Percentiles rank a stretch among this genome's conserved stretches.
phyloP scores from a whole-genome alignment of 2,888 invertebrate genomes.

The Eupithecia inturbata region DNA sequence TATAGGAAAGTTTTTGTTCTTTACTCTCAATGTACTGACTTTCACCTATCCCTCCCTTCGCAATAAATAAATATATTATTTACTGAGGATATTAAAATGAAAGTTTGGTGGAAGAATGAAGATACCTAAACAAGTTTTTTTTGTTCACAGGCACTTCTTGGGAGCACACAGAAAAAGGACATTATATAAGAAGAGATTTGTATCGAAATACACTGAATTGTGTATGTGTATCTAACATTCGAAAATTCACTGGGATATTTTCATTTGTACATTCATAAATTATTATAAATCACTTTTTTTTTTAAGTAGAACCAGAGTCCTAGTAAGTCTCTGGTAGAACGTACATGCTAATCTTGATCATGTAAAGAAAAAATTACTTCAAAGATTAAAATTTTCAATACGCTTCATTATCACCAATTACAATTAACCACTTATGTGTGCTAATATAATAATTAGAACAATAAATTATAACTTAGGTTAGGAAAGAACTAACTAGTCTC shows the following conservation, averaged over 20 bases:
- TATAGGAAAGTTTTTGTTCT: neutral
- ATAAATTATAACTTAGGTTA: constrained; percentile 75
- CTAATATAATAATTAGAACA: constrained; percentile 57
- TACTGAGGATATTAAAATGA: neutral
- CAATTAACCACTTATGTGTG: constrained; percentile 71
- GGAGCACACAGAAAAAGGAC: constrained; percentile 75
- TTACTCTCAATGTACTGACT: neutral
- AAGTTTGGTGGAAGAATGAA: neutral
- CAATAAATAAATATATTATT: neutral
- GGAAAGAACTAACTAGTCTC: constrained; percentile 83
- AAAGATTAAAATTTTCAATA: constrained; percentile 67
- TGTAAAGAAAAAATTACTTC: constrained; percentile 46
- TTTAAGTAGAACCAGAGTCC: constrained; percentile 25
- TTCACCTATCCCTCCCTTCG: neutral
- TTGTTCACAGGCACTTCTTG: constrained; percentile 74
- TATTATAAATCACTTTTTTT: constrained; percentile 30
- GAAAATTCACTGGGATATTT: constrained; percentile 32
- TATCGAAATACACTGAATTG: constrained; percentile 48
- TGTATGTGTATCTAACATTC: constrained; percentile 47
- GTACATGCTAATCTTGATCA: constrained; percentile 32
- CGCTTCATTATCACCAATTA: constrained; percentile 80
- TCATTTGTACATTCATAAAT: constrained; percentile 35
- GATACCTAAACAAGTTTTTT: constrained; percentile 13
- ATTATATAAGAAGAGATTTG: constrained; percentile 61
- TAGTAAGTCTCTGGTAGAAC: constrained; percentile 9